These are phyloP conservation scores for Chloroclysta siterata DNA, from an alignment of 2,888 invertebrate species.

Conservation along the genomic window DNA sequence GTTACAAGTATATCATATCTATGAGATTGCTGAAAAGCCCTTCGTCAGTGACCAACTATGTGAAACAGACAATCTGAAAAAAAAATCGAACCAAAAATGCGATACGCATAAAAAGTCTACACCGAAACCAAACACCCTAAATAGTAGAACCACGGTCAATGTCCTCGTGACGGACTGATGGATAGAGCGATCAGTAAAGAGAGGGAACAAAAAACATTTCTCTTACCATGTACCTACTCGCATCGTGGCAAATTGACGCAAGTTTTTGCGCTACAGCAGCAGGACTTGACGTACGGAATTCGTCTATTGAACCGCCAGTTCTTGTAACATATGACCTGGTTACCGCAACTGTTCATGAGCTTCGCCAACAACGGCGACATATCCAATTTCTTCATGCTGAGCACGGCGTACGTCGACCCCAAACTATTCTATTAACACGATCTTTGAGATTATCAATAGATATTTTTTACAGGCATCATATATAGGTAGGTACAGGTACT, in stretches of 20 bases:
- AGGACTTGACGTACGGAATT: constrained; percentile 59
- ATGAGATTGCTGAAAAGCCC: no score
- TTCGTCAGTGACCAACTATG: no score
- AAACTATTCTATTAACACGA: constrained; percentile 49
- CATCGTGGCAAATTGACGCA: constrained; percentile 71
- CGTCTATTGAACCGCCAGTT: constrained; percentile 64
- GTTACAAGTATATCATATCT: no score
- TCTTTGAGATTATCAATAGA: constrained; percentile 33
- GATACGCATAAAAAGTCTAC: constrained; percentile 36
- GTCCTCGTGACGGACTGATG: constrained; percentile 71
- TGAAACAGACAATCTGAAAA: constrained; percentile 13
- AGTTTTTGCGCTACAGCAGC: constrained; percentile 65
- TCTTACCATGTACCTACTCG: constrained; percentile 57
- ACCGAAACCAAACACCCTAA: constrained; percentile 67
- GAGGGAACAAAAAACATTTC: constrained; percentile 71
- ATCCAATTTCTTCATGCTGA: constrained; percentile 62
- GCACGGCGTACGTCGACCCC: constrained; percentile 66
- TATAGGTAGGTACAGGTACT: no score
- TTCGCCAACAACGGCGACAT: constrained; percentile 61
- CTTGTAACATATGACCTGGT: constrained; percentile 60
- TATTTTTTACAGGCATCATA: constrained; percentile 31
- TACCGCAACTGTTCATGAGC: constrained; percentile 57
- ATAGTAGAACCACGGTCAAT: constrained; percentile 77
- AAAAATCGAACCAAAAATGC: constrained; percentile 23
- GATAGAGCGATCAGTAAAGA: constrained; percentile 74